Evolutionary conservation across 2,888 invertebrate genomes (phyloP).

Genomic region (Neocrepidodera transversa): DNA sequence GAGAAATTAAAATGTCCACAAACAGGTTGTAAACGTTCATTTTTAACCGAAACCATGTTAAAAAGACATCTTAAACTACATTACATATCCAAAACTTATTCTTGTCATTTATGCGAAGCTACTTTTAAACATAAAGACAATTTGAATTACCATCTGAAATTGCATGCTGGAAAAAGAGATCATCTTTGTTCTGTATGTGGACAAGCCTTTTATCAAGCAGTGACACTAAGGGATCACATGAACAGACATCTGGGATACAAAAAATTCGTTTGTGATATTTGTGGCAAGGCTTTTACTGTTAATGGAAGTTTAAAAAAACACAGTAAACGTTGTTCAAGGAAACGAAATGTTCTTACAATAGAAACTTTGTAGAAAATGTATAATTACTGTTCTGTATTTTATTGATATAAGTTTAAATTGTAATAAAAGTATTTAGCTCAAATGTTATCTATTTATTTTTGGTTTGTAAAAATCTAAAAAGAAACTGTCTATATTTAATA

Average conservation of each 20-base stretch:
- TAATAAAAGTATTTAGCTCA: no score
- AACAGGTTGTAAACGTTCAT: slow-evolving; percentile 37
- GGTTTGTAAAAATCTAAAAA: no score
- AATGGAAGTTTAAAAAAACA: slow-evolving; percentile 37
- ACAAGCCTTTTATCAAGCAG: slow-evolving; percentile 37
- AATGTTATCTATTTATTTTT: no score
- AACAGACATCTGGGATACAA: slow-evolving; percentile 44
- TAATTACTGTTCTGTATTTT: no score
- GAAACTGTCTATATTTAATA: no score
- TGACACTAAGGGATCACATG: slow-evolving; percentile 43
- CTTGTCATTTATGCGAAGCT: slow-evolving; percentile 32
- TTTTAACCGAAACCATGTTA: slow-evolving; percentile 32
- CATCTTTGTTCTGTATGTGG: slow-evolving; percentile 42
- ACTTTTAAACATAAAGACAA: slow-evolving; percentile 38
- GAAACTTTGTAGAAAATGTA: no score
- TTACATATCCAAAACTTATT: slow-evolving; percentile 30
- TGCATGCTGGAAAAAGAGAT: slow-evolving; percentile 35
- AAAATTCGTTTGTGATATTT: slow-evolving; percentile 41
- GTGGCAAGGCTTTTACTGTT: slow-evolving; percentile 41
- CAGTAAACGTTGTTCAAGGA: slow-evolving; percentile 8
- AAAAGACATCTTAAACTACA: slow-evolving; percentile 37
- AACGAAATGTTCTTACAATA: no score
- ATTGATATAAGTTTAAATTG: no score
- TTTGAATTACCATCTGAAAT: slow-evolving; percentile 38
- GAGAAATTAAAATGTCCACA: slow-evolving; percentile 31